These are phyloP conservation scores for Sinocyclocheilus anophthalmus DNA, from an alignment of 2,113 vertebrate species.

Conservation along the genomic window DNA sequence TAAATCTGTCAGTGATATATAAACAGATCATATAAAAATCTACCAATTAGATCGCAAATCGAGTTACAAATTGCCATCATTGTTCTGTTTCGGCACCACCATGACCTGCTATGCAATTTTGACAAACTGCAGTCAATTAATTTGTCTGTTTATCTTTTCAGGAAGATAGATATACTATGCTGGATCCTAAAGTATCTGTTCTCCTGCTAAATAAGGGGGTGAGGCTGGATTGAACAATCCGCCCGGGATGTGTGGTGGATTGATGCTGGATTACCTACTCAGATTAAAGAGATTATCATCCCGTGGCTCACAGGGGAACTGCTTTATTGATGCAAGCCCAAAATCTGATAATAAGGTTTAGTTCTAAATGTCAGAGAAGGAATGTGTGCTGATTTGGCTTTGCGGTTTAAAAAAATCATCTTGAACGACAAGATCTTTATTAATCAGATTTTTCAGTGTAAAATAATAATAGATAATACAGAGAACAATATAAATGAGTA, in stretches of 20 bases:
- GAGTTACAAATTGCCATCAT: not conserved
- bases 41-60: not conserved
- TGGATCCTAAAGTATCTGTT: conserved; percentile 12
- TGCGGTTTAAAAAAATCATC: not conserved
- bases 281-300: conserved; percentile 43
- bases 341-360: conserved; percentile 31
- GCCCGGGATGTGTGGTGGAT: conserved; percentile 1
- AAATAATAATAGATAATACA: not conserved
- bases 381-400: conserved; percentile 16
- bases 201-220: not conserved
- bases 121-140: not conserved
- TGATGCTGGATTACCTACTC: conserved; percentile 37
- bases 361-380: conserved; percentile 30
- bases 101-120: not conserved
- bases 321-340: conserved; percentile 30
- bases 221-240: not conserved
- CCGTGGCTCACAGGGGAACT: conserved; percentile 16
- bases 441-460: not conserved
- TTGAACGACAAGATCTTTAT: not conserved
- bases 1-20: not conserved
- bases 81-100: not conserved
- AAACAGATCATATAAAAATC: not conserved
- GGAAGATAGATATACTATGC: not conserved
- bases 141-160: not conserved
- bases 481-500: not conserved